These are phyloP conservation scores for Scalopus aquaticus DNA, from an alignment of 2,113 vertebrate species.

Conservation along the genomic window DNA sequence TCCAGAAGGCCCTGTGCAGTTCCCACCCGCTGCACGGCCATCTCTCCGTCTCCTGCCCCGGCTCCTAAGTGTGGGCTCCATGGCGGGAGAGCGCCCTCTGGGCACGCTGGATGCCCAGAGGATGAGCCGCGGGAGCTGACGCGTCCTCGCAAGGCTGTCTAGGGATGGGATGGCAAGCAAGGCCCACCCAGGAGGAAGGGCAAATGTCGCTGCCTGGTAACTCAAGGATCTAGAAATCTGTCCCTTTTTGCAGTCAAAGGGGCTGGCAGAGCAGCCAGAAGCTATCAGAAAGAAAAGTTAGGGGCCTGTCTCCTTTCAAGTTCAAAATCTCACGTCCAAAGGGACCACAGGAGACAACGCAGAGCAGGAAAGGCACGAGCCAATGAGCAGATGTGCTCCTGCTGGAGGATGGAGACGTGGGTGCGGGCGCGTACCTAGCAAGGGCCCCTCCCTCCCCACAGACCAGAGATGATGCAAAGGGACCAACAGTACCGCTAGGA, in stretches of 20 bases:
- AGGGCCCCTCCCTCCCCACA: background rate
- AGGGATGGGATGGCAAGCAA: background rate
- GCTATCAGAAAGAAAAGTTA: background rate
- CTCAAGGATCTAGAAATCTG: background rate
- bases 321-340: background rate
- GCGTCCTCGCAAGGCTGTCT: background rate
- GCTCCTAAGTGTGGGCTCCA: background rate
- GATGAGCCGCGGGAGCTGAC: background rate
- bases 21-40: fast-evolving
- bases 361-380: too few relatives aligned
- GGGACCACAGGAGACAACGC: background rate
- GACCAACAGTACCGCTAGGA: fast-evolving
- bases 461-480: background rate
- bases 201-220: background rate
- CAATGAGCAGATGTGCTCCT: background rate
- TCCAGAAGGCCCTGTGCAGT: background rate
- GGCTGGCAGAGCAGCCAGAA: background rate
- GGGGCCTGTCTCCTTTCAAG: background rate
- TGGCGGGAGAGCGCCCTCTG: background rate
- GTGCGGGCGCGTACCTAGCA: fast-evolving
- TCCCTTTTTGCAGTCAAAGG: too few relatives aligned
- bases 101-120: background rate
- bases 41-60: background rate
- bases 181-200: background rate
- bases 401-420: background rate